Evolutionary conservation across 1,140 invertebrate species (phyloP).

Genomic region (Anastatus disparis): DNA sequence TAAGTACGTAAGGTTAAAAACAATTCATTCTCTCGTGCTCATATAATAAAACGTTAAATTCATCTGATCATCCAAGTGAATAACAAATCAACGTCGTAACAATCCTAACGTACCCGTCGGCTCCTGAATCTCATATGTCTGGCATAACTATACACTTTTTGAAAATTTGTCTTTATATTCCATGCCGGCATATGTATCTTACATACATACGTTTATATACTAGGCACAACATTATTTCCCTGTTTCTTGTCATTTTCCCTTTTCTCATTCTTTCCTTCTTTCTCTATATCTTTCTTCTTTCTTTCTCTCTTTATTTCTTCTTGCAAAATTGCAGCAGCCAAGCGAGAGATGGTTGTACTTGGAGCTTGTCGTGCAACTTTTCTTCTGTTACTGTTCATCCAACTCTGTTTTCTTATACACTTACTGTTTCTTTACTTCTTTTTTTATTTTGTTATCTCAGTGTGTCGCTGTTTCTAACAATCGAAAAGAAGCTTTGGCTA

Average conservation of each 20-base stretch:
- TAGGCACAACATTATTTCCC: slow-evolving; percentile 52
- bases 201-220: slow-evolving; percentile 48
- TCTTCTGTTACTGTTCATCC: background rate
- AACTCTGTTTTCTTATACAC: background rate
- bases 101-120: too few relatives aligned
- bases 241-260: slow-evolving; percentile 54
- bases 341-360: slow-evolving; percentile 27
- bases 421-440: background rate
- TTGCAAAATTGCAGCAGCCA: slow-evolving; percentile 12
- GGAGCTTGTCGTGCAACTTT: slow-evolving; percentile 32
- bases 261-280: slow-evolving; percentile 23
- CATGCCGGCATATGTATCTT: slow-evolving; percentile 27
- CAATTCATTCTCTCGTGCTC: too few relatives aligned
- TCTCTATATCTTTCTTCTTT: slow-evolving; percentile 54
- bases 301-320: slow-evolving; percentile 33
- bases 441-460: background rate
- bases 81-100: too few relatives aligned
- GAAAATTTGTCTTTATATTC: slow-evolving; percentile 31
- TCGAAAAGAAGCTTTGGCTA: slow-evolving; percentile 3
- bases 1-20: too few relatives aligned
- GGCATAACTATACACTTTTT: too few relatives aligned
- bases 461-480: slow-evolving; percentile 35
- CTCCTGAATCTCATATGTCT: too few relatives aligned
- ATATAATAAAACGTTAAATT: too few relatives aligned
- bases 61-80: too few relatives aligned